phyloP scores from a whole-genome alignment of 2,888 invertebrate species.

The Ceraclea dissimilis region DNA sequence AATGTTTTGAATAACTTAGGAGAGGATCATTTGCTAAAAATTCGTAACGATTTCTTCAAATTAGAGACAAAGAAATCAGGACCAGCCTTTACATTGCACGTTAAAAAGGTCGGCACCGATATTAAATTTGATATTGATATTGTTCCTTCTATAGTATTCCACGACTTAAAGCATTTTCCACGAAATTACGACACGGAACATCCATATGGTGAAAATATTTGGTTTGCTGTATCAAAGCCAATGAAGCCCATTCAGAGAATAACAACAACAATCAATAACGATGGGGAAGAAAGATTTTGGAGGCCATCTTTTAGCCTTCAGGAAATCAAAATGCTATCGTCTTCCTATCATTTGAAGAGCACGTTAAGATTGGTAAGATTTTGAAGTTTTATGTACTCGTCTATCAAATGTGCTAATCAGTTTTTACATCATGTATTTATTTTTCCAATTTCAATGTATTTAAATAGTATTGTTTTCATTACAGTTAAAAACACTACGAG shows the following conservation, averaged over 20 bases:
- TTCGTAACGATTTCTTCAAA: neutral
- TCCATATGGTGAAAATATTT: neutral
- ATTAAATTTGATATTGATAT: constrained; percentile 10
- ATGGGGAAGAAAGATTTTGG: constrained; percentile 4
- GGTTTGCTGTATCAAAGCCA: constrained; percentile 12
- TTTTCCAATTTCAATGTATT: too few species aligned
- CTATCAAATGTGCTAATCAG: too few species aligned
- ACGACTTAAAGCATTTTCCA: too few species aligned
- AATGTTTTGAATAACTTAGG: neutral
- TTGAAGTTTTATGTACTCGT: neutral
- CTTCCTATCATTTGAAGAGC: constrained; percentile 6
- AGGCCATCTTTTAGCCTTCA: neutral
- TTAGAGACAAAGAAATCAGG: constrained; percentile 2
- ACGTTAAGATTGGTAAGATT: constrained; percentile 4
- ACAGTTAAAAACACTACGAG: constrained; percentile 8
- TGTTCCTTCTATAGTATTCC: constrained; percentile 8
- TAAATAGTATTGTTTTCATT: neutral
- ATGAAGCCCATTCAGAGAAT: too few species aligned
- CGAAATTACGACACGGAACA: neutral
- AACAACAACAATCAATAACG: too few species aligned
- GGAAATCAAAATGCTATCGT: constrained; percentile 3
- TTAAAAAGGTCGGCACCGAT: neutral
- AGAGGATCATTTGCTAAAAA: neutral
- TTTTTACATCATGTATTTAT: too few species aligned
- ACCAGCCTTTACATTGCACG: constrained; percentile 10